Conservation (phyloP, 2,797 vertebrate genomes). For the Naso thynnoides region DNA sequence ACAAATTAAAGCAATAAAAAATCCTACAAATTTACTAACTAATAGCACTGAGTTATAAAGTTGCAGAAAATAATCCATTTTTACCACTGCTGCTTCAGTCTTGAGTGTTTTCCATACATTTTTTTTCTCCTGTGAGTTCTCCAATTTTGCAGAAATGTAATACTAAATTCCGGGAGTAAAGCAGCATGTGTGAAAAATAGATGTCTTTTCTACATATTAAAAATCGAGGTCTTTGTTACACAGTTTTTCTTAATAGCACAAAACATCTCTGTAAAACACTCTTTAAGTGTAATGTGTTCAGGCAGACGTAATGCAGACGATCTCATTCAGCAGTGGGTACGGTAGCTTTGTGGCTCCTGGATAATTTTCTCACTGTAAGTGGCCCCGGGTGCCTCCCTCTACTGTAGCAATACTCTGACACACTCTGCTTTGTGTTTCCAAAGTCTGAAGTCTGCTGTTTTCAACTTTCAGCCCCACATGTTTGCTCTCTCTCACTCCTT, state of each 20-base stretch:
- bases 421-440: slow-evolving; percentile 37
- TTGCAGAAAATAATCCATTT: no score
- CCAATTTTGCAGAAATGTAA: neutral
- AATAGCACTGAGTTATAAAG: neutral
- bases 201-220: no score
- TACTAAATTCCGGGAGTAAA: neutral
- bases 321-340: slow-evolving; percentile 18
- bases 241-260: neutral
- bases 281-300: slow-evolving; percentile 1
- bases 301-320: slow-evolving; percentile 11
- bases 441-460: slow-evolving; percentile 19
- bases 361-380: slow-evolving; percentile 34
- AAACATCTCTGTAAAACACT: neutral
- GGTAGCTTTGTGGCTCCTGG: slow-evolving; percentile 13
- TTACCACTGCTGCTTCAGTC: neutral
- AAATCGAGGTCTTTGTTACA: no score
- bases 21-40: no score
- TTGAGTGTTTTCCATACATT: neutral
- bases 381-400: slow-evolving; percentile 15
- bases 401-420: slow-evolving; percentile 49
- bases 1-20: neutral
- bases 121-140: neutral
- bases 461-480: slow-evolving; percentile 17
- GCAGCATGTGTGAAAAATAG: no score
- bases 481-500: slow-evolving; percentile 16